Evolutionary conservation across 2,888 invertebrate genomes (phyloP), one percentile per base, ranked within the genome.

Genomic region (Neoscelio sp.): DNA sequence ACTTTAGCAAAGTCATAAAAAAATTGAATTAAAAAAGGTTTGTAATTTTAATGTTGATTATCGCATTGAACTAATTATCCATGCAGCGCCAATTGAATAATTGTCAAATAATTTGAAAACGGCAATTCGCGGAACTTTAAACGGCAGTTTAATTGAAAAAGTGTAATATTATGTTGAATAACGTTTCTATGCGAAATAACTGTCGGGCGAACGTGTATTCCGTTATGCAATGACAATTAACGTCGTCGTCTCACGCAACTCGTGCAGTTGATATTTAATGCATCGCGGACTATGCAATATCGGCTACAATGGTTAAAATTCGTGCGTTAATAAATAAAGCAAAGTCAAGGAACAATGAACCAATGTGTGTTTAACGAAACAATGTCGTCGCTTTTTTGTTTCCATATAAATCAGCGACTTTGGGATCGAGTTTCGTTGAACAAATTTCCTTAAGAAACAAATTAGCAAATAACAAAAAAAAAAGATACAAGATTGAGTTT

Each of bases 201-300:
- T 73, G 67, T 78, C 62, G 48, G 48, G 7, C 20, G 65, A 71
- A 46, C 62, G 30, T 35, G 52, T 38, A 62, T 35, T 62, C 58
- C 68, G 64, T 74, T 78, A 78, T 67, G 73, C 68, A 74, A 74
- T 64, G 74, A 78, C 73, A 78, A 78, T 78, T 68, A 78, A 73
- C 67, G 58, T 68, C 58, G 50, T 23, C n/a, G 68, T 74, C 56
- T 78, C 68, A 67, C 52, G 71, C 65, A 64, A 78, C 50, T 54
- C 35, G 54, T 35, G 40, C 56, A 23, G 44, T 38, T 71, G 54
- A 73, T 73, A 56, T 78, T 73, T 67, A 73, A 73, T 62, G 62
- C 73, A 68, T 46, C 42, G 30, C 44, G 42, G 30, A 30, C 33
- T 52, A 20, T 56, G 52, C 40, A 46, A 40, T 54, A 67, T 52